A percentile compares a stretch with the other conserved stretches of the same genome.
Conservation (phyloP, 2,113 vertebrate species). For the Erpornis zantholeuca region DNA sequence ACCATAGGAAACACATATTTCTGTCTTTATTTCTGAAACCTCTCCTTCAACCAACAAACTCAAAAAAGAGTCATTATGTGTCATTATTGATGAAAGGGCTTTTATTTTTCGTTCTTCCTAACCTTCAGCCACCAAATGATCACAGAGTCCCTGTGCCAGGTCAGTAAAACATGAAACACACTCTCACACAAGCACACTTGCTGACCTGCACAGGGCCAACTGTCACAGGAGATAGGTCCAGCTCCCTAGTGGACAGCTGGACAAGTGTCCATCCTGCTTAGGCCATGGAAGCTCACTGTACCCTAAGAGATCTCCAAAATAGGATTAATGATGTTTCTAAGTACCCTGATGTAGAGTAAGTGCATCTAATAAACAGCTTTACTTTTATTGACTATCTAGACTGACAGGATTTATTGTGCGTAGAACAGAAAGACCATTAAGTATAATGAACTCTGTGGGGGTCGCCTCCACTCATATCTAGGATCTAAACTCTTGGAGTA, state of each 20-base stretch:
- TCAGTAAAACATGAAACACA: neutral
- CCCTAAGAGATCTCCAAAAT: neutral
- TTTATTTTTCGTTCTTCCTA: neutral
- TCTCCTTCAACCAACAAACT: neutral
- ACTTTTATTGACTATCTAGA: neutral
- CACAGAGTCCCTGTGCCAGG: neutral
- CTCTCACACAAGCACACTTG: neutral
- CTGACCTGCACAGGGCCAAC: neutral
- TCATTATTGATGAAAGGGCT: neutral
- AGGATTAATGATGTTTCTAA: neutral
- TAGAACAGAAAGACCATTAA: neutral
- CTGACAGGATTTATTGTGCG: neutral
- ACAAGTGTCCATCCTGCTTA: neutral
- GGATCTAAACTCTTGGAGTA: neutral
- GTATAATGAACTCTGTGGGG: neutral
- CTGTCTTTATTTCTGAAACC: neutral
- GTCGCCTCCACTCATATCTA: neutral
- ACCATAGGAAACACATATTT: neutral
- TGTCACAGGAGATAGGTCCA: neutral
- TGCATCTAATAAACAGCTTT: conserved; percentile 33
- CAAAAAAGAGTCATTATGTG: neutral
- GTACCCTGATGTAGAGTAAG: neutral
- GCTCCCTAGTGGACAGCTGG: neutral
- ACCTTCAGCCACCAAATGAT: neutral
- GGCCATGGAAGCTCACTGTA: neutral